Evolutionary conservation across 1,140 invertebrate species (phyloP), one percentile per base, ranked within the genome.

Genomic region (Leptinotarsa lineolata): DNA sequence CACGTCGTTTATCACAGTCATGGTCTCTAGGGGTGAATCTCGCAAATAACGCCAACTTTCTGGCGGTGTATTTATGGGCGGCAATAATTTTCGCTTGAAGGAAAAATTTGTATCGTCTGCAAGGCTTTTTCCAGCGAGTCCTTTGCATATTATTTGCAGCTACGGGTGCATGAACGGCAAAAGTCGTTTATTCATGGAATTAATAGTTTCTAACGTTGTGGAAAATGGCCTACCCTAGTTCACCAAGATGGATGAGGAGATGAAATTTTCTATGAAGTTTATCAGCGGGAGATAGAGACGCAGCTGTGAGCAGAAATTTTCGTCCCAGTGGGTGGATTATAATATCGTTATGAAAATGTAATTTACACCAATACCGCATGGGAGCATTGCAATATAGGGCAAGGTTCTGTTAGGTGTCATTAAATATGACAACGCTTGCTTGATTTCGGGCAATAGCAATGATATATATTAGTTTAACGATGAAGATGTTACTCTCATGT

Each of bases 41-140:
- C 21, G 65, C 20, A 69, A 67, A 24, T 67, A 67, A 67, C 39
- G 65, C 11, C 24, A 44, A 67, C 65, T 67, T 20, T 24, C 30
- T 15, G 22, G n/a, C 20, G 39, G 65, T 16, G 24, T 54, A 69
- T 69, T 69, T 69, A 69, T 69, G 48, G 67, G 45, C 1, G 13
- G 48, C 46, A 69, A 69, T 69, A 69, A 54, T 45, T 67, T 45
- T 67, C 65, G 30, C 65, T 30, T 67, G 65, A 45, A 24, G 65
- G 65, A 67, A 67, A 45, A 67, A 67, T 67, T 67, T 67, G 65
- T 67, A 67, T 67, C 65, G 24, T 67, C 65, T 67, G 65, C 39
- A 45, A 67, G 18, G 15, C 24, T 45, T 67, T 45, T 67, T 67
- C 24, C 16, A 67, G 65, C 65, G n/a, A 24, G 24, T 18, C 65